A percentile compares a stretch with the other conserved stretches of the same genome.
Conservation (phyloP, 2,888 invertebrate species). For the Phortica magna region DNA sequence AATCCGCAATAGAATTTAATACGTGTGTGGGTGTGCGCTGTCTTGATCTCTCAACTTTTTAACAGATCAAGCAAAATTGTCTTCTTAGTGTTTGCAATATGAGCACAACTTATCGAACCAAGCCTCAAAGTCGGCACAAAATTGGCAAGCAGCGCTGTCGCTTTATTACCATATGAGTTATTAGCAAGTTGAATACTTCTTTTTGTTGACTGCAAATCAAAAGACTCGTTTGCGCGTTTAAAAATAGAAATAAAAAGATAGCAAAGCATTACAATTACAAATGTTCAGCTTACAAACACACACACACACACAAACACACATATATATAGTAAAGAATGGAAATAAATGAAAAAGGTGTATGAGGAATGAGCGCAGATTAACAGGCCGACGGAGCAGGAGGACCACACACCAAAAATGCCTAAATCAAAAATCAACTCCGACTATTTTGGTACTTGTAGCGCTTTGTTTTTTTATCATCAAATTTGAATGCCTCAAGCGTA, state of each 20-base stretch:
- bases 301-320: conserved; percentile 1
- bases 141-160: too few relatives aligned
- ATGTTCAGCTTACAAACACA: neutral
- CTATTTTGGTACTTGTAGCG: conserved; percentile 10
- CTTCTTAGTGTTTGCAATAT: neutral
- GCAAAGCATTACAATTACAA: conserved; percentile 34
- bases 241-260: conserved; percentile 37
- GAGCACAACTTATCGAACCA: neutral
- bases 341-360: too few relatives aligned
- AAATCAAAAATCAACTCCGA: neutral
- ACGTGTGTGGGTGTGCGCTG: neutral
- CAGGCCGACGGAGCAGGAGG: neutral
- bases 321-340: neutral
- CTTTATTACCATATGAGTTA: neutral
- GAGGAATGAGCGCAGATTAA: neutral
- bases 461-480: conserved; percentile 14
- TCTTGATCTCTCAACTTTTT: neutral
- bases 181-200: conserved; percentile 4
- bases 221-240: conserved; percentile 15
- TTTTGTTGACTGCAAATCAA: neutral
- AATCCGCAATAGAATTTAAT: neutral
- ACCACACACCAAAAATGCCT: conserved; percentile 13
- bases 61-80: neutral
- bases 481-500: conserved; percentile 15
- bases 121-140: neutral